Evolutionary conservation across 2,797 vertebrate genomes (phyloP).

Genomic region (Gallirallus australis): DNA sequence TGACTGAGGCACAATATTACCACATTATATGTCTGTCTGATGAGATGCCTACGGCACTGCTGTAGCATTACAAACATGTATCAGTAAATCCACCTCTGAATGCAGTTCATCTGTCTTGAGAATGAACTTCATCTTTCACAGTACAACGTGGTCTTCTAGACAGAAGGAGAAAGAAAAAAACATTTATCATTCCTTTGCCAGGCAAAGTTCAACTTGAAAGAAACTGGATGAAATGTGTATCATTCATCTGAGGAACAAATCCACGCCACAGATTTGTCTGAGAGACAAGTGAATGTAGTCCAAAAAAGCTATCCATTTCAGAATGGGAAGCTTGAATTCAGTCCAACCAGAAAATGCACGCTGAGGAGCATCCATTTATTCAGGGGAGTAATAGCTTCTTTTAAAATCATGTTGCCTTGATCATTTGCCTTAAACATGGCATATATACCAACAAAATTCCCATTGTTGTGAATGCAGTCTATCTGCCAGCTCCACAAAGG

Average conservation of each 20-base stretch:
- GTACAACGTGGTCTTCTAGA: background rate
- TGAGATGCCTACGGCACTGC: background rate
- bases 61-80: background rate
- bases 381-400: slow-evolving; percentile 4
- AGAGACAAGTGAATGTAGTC: slow-evolving; percentile 21
- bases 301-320: slow-evolving; percentile 54
- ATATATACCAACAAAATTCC: background rate
- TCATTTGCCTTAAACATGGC: background rate
- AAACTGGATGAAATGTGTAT: slow-evolving; percentile 22
- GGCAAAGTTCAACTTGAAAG: slow-evolving; percentile 27
- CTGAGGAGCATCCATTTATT: slow-evolving; percentile 40
- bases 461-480: slow-evolving; percentile 20
- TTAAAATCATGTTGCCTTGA: background rate
- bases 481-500: slow-evolving; percentile 36
- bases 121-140: slow-evolving; percentile 45
- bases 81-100: slow-evolving; percentile 9
- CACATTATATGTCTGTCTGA: background rate
- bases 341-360: slow-evolving; percentile 34
- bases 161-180: slow-evolving; percentile 33
- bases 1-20: background rate
- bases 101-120: background rate
- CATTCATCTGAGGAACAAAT: slow-evolving; percentile 51
- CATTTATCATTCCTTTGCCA: slow-evolving; percentile 18
- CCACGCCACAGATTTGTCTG: slow-evolving; percentile 19
- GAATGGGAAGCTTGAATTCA: slow-evolving; percentile 50